Base-by-base conservation (phyloP, 2,113 vertebrate species). In the Trichechus manatus region DNA sequence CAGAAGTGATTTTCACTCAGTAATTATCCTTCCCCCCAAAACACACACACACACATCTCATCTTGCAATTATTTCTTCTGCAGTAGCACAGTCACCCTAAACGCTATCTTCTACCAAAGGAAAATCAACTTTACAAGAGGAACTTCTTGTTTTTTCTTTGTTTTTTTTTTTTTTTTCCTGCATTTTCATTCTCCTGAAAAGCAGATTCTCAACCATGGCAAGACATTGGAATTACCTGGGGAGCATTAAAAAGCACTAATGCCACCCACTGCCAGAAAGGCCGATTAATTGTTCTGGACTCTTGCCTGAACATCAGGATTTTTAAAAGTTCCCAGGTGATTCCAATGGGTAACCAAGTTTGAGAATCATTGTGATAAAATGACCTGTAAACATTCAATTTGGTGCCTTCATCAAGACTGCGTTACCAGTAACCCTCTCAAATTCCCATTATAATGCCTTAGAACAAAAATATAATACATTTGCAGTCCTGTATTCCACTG, bases 1-100 rank as follows among this genome's bases (percentile, higher is more conserved):
- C 95, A 82, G 50, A 95, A 97, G 75, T 95, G 83, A 81, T 36
- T 97, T 93, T 92, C 27, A 77, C 87, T 95, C 81, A 70, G 23
- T 95, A 89, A 89, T 83, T 92, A 93, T 80, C 59, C 25, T 93
- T 92, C 92, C 53, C 70, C 70, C 88, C 42, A 22, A 29, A 3
- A 47, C 61, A 36, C 13, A 63, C 47, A 53, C 36, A 56, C 79
- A 59, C 44, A 72, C 9, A 66, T 74, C 56, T 59, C 92, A 91
- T 42, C 50, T 53, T 56, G 86, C 59, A 72, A 17, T 70, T 94
- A 53, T 79, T 61, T 95, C 68, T 75, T 95, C 68, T 75, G 80
- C 42, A n/a, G 47, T 75, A 72, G 7, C 47, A 25, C 15, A 80
- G 66, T 44, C 64, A 94, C 66, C n/a, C 53, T 84, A 93, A 94